Evolutionary conservation across 1,140 invertebrate genomes (phyloP).

Genomic region (Halesus radiatus): DNA sequence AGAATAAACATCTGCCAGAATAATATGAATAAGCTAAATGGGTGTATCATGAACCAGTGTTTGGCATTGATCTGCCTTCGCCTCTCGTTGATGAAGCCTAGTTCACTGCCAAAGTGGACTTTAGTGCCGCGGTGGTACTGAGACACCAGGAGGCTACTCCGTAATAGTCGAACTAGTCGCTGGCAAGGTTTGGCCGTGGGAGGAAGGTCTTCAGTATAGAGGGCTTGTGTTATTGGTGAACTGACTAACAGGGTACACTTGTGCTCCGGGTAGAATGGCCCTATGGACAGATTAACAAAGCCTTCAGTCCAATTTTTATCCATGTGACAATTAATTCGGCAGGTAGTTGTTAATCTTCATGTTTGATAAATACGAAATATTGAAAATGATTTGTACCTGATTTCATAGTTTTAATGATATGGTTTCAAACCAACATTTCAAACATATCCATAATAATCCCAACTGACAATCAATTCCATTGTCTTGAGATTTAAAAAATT

Average conservation of each 20-base stretch:
- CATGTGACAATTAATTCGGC: too few relatives aligned
- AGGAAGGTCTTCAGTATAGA: conserved; percentile 34
- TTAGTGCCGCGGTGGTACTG: conserved; percentile 8
- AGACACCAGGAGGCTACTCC: conserved; percentile 17
- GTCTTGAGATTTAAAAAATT: too few relatives aligned
- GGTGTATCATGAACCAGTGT: conserved; percentile 43
- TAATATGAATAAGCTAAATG: conserved; percentile 32
- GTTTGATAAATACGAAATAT: too few relatives aligned
- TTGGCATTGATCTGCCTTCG: conserved; percentile 18
- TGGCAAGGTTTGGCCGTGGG: background rate
- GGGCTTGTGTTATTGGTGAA: conserved; percentile 10
- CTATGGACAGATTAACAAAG: too few relatives aligned
- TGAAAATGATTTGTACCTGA: too few relatives aligned
- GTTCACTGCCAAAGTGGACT: conserved; percentile 15
- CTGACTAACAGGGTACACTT: conserved; percentile 8
- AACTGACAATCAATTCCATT: too few relatives aligned
- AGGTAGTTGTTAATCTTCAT: too few relatives aligned
- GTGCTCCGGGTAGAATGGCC: background rate
- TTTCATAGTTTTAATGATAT: too few relatives aligned
- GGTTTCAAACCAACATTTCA: too few relatives aligned
- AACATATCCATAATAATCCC: too few relatives aligned
- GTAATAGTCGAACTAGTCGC: background rate
- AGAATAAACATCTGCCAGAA: conserved; percentile 30
- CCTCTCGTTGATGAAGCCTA: conserved; percentile 28
- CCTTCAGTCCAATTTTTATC: too few relatives aligned